Percentiles rank a stretch among this genome's conserved stretches.
These are phyloP conservation scores for Tipula lateralis DNA, from an alignment of 2,888 invertebrate genomes.

Conservation along the genomic window DNA sequence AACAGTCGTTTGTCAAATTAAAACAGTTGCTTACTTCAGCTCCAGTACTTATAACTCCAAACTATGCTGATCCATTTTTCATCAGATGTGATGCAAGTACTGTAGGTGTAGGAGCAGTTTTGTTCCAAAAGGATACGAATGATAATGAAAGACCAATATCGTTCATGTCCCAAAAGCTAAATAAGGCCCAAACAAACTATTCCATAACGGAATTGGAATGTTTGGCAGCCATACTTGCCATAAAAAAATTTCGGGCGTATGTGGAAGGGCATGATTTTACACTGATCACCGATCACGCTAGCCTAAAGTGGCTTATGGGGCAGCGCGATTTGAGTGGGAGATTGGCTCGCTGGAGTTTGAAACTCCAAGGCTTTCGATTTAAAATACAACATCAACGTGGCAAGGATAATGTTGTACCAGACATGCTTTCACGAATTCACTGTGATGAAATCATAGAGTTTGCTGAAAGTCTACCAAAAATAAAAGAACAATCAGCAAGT, in stretches of 20 bases:
- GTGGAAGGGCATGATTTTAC: background rate
- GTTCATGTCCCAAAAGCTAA: background rate
- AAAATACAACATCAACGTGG: no score
- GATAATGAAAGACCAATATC: no score
- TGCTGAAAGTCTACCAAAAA: no score
- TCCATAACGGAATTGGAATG: no score
- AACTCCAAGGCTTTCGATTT: no score
- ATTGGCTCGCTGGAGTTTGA: background rate
- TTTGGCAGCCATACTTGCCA: no score
- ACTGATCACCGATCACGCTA: background rate
- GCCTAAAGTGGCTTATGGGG: background rate
- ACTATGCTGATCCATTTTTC: background rate
- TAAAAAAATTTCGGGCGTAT: background rate
- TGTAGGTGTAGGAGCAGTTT: background rate
- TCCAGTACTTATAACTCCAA: background rate
- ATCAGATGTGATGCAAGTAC: background rate
- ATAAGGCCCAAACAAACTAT: background rate
- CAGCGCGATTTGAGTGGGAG: background rate
- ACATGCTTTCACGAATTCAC: no score
- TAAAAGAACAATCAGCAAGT: no score
- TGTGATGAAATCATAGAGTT: no score
- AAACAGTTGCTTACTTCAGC: background rate
- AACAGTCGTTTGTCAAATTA: background rate
- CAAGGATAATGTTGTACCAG: no score
- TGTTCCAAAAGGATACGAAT: background rate